Base-by-base conservation (phyloP, 2,113 vertebrate genomes). In the Rhinogobius similis region DNA sequence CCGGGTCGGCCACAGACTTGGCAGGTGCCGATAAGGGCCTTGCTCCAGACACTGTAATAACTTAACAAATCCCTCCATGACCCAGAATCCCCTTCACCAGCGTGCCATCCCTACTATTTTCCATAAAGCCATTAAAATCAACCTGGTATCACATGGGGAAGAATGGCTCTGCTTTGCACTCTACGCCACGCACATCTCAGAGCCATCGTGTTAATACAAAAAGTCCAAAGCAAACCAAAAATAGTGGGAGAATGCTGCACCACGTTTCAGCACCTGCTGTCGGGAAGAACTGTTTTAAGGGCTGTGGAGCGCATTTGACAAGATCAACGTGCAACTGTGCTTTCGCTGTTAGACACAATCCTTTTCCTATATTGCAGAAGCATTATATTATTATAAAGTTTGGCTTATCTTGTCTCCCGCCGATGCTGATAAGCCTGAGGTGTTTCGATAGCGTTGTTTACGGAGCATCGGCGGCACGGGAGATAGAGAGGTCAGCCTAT, bases 31-130 rank as follows among this genome's bases (percentile, higher is more conserved):
- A 93, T 93, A 93, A 94, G 89, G 88, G 89, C 87, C 89, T 82
- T 86, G 86, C 89, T 87, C 86, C 85, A 91, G 90, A 92, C 91
- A 87, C 86, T 70, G 87, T 91, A 91, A 92, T 93, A 92, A 92
- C 88, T 91, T 92, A 92, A 91, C 91, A 92, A 94, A 94, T 93
- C 92, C 92, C 80, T 81, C 76, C 83, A 82, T 92, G 90, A 90
- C 92, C 92, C 88, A 88, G 82, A 89, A 91, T 89, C 86, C 84
- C 88, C 86, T 85, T 87, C 83, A 82, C 83, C 89, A 80, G 77
- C 67, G 39, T 82, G 85, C 84, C 84, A 82, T 77, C 79, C 26
- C 75, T 78, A 76, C 81, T 85, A 83, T 87, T 91, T 93, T 89
- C 88, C 86, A 90, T 92, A 91, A 87, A 90, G 86, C 88, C 82